Conservation (phyloP, 2,797 vertebrate species). For the Poeciliopsis presidionis region DNA sequence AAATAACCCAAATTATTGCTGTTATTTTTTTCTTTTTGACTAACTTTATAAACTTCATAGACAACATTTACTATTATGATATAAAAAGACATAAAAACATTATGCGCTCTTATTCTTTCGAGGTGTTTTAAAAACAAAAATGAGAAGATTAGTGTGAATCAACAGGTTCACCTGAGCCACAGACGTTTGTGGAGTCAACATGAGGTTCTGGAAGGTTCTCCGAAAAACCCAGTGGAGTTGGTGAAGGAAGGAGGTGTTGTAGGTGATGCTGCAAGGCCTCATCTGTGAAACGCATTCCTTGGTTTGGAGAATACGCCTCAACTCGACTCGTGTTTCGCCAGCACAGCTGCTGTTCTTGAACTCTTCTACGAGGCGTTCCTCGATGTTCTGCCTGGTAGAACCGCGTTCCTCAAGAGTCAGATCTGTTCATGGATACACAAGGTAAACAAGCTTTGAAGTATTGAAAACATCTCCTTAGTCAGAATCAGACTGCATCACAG, state of each 20-base stretch:
- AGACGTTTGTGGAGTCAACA: conserved; percentile 91
- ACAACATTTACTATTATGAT: background rate
- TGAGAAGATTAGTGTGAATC: background rate
- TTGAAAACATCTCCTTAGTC: background rate
- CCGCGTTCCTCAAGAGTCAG: conserved; percentile 63
- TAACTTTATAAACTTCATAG: background rate
- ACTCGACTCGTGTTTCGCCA: conserved; percentile 75
- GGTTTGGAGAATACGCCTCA: conserved; percentile 77
- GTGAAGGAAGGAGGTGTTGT: conserved; percentile 88
- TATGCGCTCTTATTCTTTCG: background rate
- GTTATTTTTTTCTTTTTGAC: background rate
- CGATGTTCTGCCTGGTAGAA: conserved; percentile 66
- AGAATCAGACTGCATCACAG: background rate
- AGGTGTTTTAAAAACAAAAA: background rate
- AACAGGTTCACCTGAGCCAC: conserved; percentile 85
- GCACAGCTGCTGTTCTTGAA: conserved; percentile 82
- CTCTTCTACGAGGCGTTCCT: conserved; percentile 82
- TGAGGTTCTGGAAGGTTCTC: conserved; percentile 89
- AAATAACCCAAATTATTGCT: background rate
- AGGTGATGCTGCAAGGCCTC: conserved; percentile 76
- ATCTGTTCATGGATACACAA: conserved; percentile 41
- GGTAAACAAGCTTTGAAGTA: background rate
- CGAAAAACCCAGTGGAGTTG: conserved; percentile 90
- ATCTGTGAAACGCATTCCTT: conserved; percentile 55
- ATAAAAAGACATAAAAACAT: background rate